A percentile compares a stretch with the other conserved stretches of the same genome.
phyloP scores from a whole-genome alignment of 2,113 vertebrate genomes.

The Gambusia holbrooki region DNA sequence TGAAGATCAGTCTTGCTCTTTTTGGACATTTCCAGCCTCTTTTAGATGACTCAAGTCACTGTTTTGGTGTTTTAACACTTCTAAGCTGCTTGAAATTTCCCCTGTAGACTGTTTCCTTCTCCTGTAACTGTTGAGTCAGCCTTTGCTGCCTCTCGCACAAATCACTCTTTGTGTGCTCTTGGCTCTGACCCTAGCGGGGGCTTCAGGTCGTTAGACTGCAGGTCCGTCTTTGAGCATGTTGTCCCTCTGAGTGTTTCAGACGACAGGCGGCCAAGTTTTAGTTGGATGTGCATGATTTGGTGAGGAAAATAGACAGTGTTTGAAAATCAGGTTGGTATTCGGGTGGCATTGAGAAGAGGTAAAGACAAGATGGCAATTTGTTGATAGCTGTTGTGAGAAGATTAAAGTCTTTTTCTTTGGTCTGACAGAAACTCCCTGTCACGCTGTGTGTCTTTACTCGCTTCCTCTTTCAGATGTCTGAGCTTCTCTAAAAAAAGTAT shows the following conservation, averaged over 20 bases:
- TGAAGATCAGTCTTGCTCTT: not conserved
- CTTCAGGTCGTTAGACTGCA: slow-evolving; percentile 42
- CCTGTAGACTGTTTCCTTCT: slow-evolving; percentile 37
- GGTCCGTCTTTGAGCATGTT: slow-evolving; percentile 33
- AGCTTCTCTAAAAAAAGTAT: slow-evolving; percentile 48
- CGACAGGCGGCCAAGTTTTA: slow-evolving; percentile 5
- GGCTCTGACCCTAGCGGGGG: slow-evolving; percentile 22
- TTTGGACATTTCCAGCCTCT: not conserved
- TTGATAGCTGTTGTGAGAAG: slow-evolving; percentile 25
- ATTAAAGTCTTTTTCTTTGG: slow-evolving; percentile 11
- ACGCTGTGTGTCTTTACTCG: slow-evolving; percentile 40
- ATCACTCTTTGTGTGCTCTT: slow-evolving; percentile 58
- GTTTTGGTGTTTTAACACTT: not conserved
- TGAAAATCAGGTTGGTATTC: not conserved
- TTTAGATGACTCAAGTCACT: not conserved
- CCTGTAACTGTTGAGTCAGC: slow-evolving; percentile 59
- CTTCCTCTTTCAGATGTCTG: slow-evolving; percentile 59
- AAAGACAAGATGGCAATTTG: slow-evolving; percentile 14
- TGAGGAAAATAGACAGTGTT: slow-evolving; percentile 1
- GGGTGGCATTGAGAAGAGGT: not conserved
- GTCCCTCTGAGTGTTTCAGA: slow-evolving; percentile 22
- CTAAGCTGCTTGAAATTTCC: slow-evolving; percentile 13
- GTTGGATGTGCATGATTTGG: slow-evolving; percentile 13
- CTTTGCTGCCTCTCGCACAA: slow-evolving; percentile 34
- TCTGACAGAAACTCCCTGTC: slow-evolving; percentile 37